These are phyloP conservation scores for Homalodisca vitripennis DNA, from an alignment of 1,140 invertebrate species.

Conservation along the genomic window DNA sequence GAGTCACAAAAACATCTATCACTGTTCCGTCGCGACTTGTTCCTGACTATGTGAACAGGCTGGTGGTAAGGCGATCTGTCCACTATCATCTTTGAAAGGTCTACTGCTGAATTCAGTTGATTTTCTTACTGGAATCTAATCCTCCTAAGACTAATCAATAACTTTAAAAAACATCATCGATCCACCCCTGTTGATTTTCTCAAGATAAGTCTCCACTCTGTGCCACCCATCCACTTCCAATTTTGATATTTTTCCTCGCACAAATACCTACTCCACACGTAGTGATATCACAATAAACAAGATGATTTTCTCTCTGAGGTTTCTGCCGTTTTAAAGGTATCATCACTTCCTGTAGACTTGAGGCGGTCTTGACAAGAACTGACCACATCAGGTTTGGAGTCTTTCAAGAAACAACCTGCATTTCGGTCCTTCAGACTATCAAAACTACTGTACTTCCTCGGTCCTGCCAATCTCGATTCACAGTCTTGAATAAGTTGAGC, in stretches of 20 bases:
- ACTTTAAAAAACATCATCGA: slow-evolving; percentile 27
- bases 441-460: slow-evolving; percentile 29
- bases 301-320: slow-evolving; percentile 6
- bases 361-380: slow-evolving; percentile 27
- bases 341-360: slow-evolving; percentile 16
- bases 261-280: background rate
- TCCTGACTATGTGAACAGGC: background rate
- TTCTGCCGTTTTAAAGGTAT: slow-evolving; percentile 15
- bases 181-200: background rate
- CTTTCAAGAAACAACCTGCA: slow-evolving; percentile 11
- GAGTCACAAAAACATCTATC: slow-evolving; percentile 12
- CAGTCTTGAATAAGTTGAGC: slow-evolving; percentile 26
- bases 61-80: background rate
- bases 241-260: background rate
- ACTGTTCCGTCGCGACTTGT: slow-evolving; percentile 11
- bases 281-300: background rate
- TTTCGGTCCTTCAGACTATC: slow-evolving; percentile 28
- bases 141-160: slow-evolving; percentile 15
- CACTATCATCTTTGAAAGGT: slow-evolving; percentile 14
- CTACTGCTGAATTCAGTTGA: slow-evolving; percentile 21
- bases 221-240: background rate
- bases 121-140: slow-evolving; percentile 22
- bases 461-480: slow-evolving; percentile 3
- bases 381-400: slow-evolving; percentile 27
- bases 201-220: background rate